phyloP scores from a whole-genome alignment of 2,888 invertebrate species.

The Ophion obscuratus region DNA sequence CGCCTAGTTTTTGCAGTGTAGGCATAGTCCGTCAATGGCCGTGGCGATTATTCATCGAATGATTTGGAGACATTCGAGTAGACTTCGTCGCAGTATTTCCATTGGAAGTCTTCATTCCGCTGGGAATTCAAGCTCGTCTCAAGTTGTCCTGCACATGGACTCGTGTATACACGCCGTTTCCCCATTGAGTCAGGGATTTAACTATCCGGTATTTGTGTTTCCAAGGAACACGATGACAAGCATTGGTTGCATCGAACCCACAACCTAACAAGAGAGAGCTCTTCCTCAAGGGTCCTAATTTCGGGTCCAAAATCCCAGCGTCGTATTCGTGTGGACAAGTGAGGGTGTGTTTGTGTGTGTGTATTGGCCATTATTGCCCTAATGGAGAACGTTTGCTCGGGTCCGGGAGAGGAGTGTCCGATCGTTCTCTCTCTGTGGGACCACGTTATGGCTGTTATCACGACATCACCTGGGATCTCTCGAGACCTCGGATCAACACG shows the following conservation, averaged over 20 bases:
- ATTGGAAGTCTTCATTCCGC: background rate
- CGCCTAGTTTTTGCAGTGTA: too few relatives aligned
- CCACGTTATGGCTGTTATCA: conserved; percentile 67
- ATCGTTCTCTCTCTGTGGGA: conserved; percentile 52
- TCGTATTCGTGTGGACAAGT: conserved; percentile 27
- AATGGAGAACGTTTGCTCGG: conserved; percentile 73
- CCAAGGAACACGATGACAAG: conserved; percentile 35
- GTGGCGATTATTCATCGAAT: background rate
- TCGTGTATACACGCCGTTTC: background rate
- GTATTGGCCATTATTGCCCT: conserved; percentile 72
- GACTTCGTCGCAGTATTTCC: background rate
- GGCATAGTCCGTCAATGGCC: too few relatives aligned
- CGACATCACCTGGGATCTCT: conserved; percentile 61
- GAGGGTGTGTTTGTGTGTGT: conserved; percentile 11
- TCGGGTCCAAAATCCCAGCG: conserved; percentile 68
- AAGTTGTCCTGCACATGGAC: conserved; percentile 3
- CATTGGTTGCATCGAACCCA: conserved; percentile 30
- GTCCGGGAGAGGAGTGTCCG: conserved; percentile 62
- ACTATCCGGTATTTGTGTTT: conserved; percentile 51
- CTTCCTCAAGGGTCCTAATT: conserved; percentile 67
- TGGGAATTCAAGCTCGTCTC: background rate
- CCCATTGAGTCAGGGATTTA: conserved; percentile 4
- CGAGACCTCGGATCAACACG: conserved; percentile 43
- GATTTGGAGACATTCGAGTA: background rate
- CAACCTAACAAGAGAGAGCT: conserved; percentile 18